A percentile compares a stretch with the other conserved stretches of the same genome.
These are phyloP conservation scores for Microcebus ravelobensis DNA, from an alignment of 2,113 vertebrate genomes.

Conservation along the genomic window DNA sequence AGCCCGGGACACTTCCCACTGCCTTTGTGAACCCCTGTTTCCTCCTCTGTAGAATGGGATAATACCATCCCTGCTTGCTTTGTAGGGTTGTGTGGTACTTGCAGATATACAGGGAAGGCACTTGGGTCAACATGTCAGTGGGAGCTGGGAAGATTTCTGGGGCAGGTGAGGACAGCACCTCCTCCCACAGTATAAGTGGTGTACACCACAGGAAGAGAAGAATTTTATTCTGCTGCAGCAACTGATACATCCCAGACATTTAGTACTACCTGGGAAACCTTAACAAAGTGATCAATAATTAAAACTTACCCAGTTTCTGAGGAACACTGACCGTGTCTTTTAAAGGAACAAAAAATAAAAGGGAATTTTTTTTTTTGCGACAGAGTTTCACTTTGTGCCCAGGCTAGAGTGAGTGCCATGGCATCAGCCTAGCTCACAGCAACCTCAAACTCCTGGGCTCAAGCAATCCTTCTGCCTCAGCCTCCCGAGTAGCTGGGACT, in stretches of 20 bases:
- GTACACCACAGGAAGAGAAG: neutral
- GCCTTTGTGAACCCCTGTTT: neutral
- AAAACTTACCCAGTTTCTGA: neutral
- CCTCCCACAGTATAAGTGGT: rapidly evolving
- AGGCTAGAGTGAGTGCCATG: no score
- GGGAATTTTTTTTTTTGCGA: no score
- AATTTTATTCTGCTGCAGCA: rapidly evolving
- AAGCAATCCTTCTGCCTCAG: no score
- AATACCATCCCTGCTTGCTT: no score
- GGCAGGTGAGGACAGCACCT: neutral
- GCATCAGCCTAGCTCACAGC: no score
- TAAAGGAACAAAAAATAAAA: neutral
- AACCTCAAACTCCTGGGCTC: no score
- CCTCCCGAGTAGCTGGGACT: no score
- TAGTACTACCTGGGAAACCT: neutral
- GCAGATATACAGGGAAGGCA: neutral
- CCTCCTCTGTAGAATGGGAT: neutral
- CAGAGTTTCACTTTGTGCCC: no score
- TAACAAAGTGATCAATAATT: neutral
- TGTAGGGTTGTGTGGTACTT: neutral
- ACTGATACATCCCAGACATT: neutral
- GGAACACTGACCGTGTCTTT: neutral
- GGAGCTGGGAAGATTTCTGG: neutral
- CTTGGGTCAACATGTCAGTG: neutral
- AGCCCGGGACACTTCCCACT: neutral